Conservation (phyloP, 1,140 invertebrate species). For the Brachionus manjavacas region DNA sequence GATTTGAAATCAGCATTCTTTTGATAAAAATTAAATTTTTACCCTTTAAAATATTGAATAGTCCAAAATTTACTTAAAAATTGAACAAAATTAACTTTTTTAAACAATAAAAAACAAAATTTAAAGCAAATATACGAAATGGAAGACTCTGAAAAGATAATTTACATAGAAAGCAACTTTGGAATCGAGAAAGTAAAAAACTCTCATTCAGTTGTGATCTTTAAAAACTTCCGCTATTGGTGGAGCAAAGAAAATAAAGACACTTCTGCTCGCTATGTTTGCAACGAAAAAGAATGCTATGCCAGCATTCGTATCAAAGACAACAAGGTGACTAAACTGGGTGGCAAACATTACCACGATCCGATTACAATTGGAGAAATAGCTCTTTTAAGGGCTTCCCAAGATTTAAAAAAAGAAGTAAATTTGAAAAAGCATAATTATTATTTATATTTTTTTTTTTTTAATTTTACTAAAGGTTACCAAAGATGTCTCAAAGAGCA, state of each 20-base stretch:
- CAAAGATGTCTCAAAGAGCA: not conserved
- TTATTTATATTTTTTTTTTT: too few species aligned
- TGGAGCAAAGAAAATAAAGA: not conserved
- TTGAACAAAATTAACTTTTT: too few species aligned
- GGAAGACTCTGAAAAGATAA: too few species aligned
- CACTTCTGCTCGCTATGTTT: not conserved
- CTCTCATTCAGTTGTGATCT: not conserved
- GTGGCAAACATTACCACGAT: not conserved
- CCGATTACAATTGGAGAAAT: not conserved
- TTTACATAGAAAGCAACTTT: too few species aligned
- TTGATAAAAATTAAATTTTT: too few species aligned
- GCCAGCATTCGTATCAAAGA: not conserved
- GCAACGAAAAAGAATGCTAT: not conserved
- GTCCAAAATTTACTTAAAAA: too few species aligned
- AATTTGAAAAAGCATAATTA: not conserved
- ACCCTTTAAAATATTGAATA: too few species aligned
- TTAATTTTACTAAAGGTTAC: too few species aligned
- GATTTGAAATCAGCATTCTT: too few species aligned
- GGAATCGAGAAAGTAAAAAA: not conserved
- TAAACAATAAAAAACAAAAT: too few species aligned
- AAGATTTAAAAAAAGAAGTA: slow-evolving; percentile 26
- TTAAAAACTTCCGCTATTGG: not conserved
- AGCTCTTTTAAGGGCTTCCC: not conserved
- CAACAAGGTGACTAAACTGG: not conserved
- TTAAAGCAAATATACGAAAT: too few species aligned